These are phyloP conservation scores for Furcifer pardalis DNA, from an alignment of 2,797 vertebrate genomes.

Conservation along the genomic window DNA sequence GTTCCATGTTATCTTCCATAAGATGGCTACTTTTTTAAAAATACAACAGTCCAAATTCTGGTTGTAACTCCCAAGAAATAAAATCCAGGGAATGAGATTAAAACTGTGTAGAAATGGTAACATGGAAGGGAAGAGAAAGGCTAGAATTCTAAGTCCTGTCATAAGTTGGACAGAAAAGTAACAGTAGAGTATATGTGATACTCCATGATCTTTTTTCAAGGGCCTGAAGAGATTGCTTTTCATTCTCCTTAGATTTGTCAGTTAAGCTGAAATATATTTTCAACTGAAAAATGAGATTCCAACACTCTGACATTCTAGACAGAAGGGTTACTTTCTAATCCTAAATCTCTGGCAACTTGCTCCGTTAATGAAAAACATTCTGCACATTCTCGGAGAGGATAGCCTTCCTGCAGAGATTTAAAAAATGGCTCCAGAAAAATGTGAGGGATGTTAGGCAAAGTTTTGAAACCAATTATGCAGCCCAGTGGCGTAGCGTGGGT, in stretches of 20 bases:
- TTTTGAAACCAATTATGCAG: too few species aligned
- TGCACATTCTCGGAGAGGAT: neutral
- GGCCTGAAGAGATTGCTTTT: neutral
- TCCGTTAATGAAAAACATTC: neutral
- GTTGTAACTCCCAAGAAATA: too few species aligned
- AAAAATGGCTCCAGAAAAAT: neutral
- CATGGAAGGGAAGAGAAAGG: neutral
- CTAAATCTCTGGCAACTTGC: neutral
- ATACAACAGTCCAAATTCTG: too few species aligned
- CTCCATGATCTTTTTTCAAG: neutral
- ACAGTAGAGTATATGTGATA: neutral
- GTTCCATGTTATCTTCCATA: too few species aligned
- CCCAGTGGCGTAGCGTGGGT: too few species aligned
- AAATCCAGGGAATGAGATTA: too few species aligned
- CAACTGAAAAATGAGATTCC: neutral
- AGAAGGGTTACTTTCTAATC: too few species aligned
- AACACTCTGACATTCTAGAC: too few species aligned
- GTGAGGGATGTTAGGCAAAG: too few species aligned
- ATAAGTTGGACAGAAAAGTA: neutral
- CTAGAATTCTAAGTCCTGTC: neutral
- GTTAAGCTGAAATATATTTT: neutral
- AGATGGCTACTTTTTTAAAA: too few species aligned
- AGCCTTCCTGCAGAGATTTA: neutral
- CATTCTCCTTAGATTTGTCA: neutral
- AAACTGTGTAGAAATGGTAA: too few species aligned